Percentiles rank a stretch among this genome's conserved stretches.
Conservation (phyloP, 2,797 vertebrate species). For the Hapalemur alaotrensis region DNA sequence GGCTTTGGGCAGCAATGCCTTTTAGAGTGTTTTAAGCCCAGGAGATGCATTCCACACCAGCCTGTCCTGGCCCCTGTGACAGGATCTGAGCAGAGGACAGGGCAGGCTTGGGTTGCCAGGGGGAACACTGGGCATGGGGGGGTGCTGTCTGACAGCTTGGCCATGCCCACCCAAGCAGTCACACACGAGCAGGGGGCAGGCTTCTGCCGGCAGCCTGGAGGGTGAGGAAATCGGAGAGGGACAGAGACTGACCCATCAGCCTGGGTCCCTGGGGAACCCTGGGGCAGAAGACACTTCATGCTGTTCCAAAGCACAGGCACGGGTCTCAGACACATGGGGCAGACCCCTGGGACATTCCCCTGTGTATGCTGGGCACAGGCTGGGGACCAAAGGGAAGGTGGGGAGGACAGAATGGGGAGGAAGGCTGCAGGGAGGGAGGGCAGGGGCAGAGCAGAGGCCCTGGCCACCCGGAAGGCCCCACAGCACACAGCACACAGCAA, state of each 20-base stretch:
- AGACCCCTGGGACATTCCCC: not conserved
- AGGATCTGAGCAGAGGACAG: not conserved
- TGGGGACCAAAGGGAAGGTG: not conserved
- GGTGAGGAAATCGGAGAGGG: not conserved
- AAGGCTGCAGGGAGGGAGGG: not conserved
- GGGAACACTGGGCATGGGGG: not conserved
- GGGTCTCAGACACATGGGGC: not conserved
- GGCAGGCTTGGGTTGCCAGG: not conserved
- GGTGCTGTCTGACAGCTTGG: not conserved
- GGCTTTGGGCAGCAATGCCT: not conserved
- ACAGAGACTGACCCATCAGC: not conserved
- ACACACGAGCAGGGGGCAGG: not conserved
- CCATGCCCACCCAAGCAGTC: not conserved
- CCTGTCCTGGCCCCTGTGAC: not conserved
- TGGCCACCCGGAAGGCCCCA: constrained; percentile 84
- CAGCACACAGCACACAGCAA: constrained; percentile 51
- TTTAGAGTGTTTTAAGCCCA: not conserved
- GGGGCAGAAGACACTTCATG: not conserved
- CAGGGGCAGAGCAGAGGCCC: not conserved
- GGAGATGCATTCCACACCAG: not conserved
- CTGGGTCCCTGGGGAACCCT: too few relatives aligned
- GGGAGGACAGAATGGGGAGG: not conserved
- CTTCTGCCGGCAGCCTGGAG: not conserved
- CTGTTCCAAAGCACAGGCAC: not conserved
- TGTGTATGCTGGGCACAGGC: not conserved